A percentile compares a stretch with the other conserved stretches of the same genome.
phyloP scores from a whole-genome alignment of 2,797 vertebrate species.

The Crocodylus rhombifer region DNA sequence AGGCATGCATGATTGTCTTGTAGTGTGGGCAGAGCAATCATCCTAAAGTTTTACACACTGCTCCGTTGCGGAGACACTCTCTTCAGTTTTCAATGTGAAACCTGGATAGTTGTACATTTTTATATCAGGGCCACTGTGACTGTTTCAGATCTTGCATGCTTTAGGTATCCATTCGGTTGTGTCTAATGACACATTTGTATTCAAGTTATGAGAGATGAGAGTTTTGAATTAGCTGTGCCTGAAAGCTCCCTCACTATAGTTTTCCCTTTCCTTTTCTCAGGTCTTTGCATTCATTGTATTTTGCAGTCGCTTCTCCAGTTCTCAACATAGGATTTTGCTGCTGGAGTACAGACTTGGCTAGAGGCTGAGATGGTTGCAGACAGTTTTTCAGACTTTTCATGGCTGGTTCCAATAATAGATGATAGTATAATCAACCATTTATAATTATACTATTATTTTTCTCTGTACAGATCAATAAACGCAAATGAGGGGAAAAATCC shows the following conservation, averaged over 20 bases:
- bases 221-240: not conserved
- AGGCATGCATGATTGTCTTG: no score
- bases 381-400: not conserved
- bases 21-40: no score
- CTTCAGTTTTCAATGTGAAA: no score
- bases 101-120: no score
- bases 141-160: not conserved
- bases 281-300: not conserved
- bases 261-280: not conserved
- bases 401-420: not conserved
- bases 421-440: not conserved
- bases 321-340: not conserved
- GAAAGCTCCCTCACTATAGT: not conserved
- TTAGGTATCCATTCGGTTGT: not conserved
- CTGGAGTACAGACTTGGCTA: not conserved
- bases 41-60: no score
- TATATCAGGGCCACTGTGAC: not conserved
- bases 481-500: not conserved
- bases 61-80: no score
- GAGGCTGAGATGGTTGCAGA: not conserved
- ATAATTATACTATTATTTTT: not conserved
- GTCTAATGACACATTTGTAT: not conserved
- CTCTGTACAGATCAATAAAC: not conserved
- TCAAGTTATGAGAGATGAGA: not conserved
- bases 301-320: not conserved